These are phyloP conservation scores for Hydraecia micacea DNA, from an alignment of 2,888 invertebrate genomes.

Conservation along the genomic window DNA sequence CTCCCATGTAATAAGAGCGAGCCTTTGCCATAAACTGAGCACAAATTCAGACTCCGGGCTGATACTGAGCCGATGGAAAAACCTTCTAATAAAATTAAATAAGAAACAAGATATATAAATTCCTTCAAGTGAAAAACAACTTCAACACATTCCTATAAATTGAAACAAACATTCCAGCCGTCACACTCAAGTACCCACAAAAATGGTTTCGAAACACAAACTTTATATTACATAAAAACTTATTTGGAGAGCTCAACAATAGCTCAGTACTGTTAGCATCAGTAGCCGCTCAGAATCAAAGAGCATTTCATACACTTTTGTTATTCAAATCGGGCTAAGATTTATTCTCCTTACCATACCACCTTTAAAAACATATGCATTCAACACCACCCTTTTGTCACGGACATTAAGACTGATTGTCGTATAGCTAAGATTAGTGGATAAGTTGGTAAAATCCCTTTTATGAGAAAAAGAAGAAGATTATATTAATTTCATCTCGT, in stretches of 20 bases:
- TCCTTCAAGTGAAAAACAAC: background rate
- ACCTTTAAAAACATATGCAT: slow-evolving; percentile 28
- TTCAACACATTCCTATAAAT: slow-evolving; percentile 29
- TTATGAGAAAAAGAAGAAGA: slow-evolving; percentile 61
- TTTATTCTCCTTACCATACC: slow-evolving; percentile 62
- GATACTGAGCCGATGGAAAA: background rate
- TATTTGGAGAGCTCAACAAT: slow-evolving; percentile 54
- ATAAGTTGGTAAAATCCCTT: slow-evolving; percentile 47
- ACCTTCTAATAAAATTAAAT: background rate
- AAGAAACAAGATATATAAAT: background rate
- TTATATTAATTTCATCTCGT: slow-evolving; percentile 68
- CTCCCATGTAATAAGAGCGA: background rate
- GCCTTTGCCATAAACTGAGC: background rate
- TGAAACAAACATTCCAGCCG: slow-evolving; percentile 23
- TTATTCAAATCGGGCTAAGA: slow-evolving; percentile 66
- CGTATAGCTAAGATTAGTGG: too few species aligned
- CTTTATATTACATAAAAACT: slow-evolving; percentile 62
- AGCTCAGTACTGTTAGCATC: slow-evolving; percentile 52
- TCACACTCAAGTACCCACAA: slow-evolving; percentile 25
- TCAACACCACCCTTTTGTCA: background rate
- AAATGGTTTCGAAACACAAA: slow-evolving; percentile 51
- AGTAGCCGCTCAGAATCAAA: slow-evolving; percentile 62
- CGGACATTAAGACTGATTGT: slow-evolving; percentile 5
- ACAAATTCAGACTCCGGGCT: background rate
- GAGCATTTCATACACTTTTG: slow-evolving; percentile 65